A percentile compares a stretch with the other conserved stretches of the same genome.
These are phyloP conservation scores for Calcarius ornatus DNA, from an alignment of 2,113 vertebrate genomes.

Conservation along the genomic window DNA sequence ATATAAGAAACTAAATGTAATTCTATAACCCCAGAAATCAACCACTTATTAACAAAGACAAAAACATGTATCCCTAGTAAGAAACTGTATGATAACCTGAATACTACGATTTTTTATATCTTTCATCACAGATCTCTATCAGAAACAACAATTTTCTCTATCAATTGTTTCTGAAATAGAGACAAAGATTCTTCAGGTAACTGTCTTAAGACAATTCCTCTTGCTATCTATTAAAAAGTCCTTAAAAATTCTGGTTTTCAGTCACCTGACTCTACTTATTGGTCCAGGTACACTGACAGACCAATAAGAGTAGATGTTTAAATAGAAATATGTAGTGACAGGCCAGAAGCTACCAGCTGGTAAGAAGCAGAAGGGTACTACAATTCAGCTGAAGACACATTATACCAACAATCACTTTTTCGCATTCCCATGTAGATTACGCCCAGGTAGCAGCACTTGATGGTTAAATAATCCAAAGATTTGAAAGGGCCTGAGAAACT, in stretches of 20 bases:
- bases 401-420: not conserved
- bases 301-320: not conserved
- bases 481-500: not conserved
- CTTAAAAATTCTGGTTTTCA: not conserved
- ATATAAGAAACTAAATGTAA: not conserved
- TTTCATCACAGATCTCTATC: not conserved
- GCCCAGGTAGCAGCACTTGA: not conserved
- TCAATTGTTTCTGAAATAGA: not conserved
- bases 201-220: not conserved
- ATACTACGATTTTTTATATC: not conserved
- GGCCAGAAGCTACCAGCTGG: not conserved
- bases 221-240: not conserved
- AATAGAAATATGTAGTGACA: not conserved
- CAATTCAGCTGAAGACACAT: not conserved
- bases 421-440: not conserved
- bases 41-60: not conserved
- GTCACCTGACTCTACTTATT: not conserved
- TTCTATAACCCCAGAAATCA: not conserved
- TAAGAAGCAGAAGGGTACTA: not conserved
- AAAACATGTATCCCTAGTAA: not conserved
- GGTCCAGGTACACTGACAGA: not conserved
- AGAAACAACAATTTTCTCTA: not conserved
- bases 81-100: not conserved
- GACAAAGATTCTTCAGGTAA: not conserved
- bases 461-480: not conserved